A percentile compares a stretch with the other conserved stretches of the same genome.
Conservation (phyloP, 2,888 invertebrate species). For the Drosophila dives region DNA sequence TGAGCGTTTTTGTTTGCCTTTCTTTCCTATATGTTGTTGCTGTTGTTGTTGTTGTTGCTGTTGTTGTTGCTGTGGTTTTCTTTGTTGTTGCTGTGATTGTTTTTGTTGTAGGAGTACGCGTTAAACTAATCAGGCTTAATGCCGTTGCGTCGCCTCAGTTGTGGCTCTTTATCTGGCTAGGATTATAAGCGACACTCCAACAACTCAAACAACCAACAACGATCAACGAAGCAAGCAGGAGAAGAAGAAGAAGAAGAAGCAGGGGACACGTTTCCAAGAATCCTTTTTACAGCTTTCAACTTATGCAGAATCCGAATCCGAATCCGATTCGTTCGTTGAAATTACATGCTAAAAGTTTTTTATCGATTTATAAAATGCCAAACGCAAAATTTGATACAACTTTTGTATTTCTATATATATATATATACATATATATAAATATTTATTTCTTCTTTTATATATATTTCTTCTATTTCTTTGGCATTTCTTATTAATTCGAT, state of each 20-base stretch:
- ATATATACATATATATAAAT: not conserved
- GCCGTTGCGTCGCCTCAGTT: constrained; percentile 55
- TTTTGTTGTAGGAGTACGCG: constrained; percentile 13
- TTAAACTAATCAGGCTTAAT: constrained; percentile 75
- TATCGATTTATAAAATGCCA: constrained; percentile 45
- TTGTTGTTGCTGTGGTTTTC: not conserved
- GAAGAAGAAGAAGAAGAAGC: no score
- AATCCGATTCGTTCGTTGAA: constrained; percentile 37
- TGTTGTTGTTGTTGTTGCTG: not conserved
- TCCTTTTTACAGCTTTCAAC: constrained; percentile 43
- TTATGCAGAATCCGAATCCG: constrained; percentile 47
- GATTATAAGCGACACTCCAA: constrained; percentile 39
- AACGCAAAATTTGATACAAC: constrained; percentile 21
- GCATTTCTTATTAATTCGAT: not conserved
- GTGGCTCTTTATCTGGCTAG: constrained; percentile 36
- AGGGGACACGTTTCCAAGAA: constrained; percentile 40
- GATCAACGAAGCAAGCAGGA: not conserved
- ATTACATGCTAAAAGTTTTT: constrained; percentile 43
- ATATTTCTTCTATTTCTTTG: not conserved
- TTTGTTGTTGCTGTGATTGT: constrained; percentile 4
- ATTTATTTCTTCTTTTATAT: no score
- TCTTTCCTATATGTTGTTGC: constrained; percentile 19
- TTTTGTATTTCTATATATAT: constrained; percentile 16
- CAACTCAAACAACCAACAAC: not conserved
- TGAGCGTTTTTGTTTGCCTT: constrained; percentile 23